Base-by-base conservation (phyloP, 2,888 invertebrate genomes). In the Drosophila formosana region DNA sequence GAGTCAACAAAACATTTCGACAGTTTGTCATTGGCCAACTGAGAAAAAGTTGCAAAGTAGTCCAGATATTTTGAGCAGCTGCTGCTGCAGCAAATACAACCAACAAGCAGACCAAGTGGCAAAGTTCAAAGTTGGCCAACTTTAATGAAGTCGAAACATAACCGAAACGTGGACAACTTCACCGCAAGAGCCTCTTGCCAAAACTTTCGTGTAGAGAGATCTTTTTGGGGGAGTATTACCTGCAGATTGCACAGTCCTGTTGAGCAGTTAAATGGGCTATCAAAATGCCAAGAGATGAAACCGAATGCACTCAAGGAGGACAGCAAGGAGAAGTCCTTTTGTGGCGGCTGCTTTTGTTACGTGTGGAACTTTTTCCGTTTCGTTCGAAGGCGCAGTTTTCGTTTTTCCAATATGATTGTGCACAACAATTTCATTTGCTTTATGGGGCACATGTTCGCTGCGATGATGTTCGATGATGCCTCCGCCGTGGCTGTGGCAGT, bases 381-480 rank as follows among this genome's bases (percentile, higher is more conserved):
- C 72, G 92, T 90, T 83, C 90, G 83, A 37, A 91, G 85, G 64
- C 91, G 91, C 72, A 91, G 82, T 87, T 91, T 91, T 72, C 90
- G 89, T 85, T 91, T 91, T 81, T 89, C 92, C 84, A 91, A 83
- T 80, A 91, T 91, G 64, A 91, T 90, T 84, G 89, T 89, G 84
- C 80, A 81, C 78, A 89, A 80, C 72, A 90, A 87, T 84, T 90
- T 88, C 64, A 84, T 78, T 83, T 81, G 88, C 78, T 74, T 89
- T 89, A 91, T 79, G 87, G 90, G 86, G 89, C 90, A 91, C 92
- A 92, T 92, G 91, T 92, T 91, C 89, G 80, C 84, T 89, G 81
- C 86, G 87, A 52, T 45, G 32, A 52, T 45, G 32, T 53, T 68
- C 49, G 47, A 49, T 73, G 46, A n/a, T 45, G 26, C 76, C 75